Evolutionary conservation across 2,113 vertebrate species (phyloP).

Genomic region (Oreotrochilus melanogaster): DNA sequence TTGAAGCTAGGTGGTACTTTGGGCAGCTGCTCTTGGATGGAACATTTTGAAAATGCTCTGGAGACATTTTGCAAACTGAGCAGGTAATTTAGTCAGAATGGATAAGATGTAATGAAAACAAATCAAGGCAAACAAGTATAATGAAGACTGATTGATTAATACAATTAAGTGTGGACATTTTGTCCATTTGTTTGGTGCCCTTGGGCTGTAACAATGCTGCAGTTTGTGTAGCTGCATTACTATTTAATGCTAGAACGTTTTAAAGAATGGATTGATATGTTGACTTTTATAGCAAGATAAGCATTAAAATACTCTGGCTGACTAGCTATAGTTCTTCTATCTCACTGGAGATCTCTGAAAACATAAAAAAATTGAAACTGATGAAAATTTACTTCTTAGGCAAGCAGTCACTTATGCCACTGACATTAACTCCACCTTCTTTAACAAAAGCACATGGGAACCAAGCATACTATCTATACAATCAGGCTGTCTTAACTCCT

Average conservation of each 20-base stretch:
- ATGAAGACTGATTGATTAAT: not conserved
- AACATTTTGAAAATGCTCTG: no score
- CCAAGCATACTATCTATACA: not conserved
- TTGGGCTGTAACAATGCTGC: not conserved
- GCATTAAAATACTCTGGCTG: not conserved
- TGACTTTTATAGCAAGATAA: not conserved
- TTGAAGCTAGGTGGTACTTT: not conserved
- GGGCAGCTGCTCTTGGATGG: not conserved
- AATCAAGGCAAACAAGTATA: not conserved
- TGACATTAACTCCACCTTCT: not conserved
- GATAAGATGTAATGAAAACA: not conserved
- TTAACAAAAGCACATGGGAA: not conserved
- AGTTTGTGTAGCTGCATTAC: not conserved
- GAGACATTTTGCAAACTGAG: not conserved
- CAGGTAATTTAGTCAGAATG: not conserved
- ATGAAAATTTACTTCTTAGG: not conserved
- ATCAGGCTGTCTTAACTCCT: not conserved
- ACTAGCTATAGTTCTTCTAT: not conserved
- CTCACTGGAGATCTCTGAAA: not conserved
- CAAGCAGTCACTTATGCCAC: not conserved
- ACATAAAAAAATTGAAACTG: not conserved
- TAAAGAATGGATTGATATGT: not conserved
- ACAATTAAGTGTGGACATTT: not conserved
- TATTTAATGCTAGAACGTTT: not conserved
- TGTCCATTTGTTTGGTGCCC: not conserved